phyloP scores from a whole-genome alignment of 2,888 invertebrate species.

The Oscheius sp. region DNA sequence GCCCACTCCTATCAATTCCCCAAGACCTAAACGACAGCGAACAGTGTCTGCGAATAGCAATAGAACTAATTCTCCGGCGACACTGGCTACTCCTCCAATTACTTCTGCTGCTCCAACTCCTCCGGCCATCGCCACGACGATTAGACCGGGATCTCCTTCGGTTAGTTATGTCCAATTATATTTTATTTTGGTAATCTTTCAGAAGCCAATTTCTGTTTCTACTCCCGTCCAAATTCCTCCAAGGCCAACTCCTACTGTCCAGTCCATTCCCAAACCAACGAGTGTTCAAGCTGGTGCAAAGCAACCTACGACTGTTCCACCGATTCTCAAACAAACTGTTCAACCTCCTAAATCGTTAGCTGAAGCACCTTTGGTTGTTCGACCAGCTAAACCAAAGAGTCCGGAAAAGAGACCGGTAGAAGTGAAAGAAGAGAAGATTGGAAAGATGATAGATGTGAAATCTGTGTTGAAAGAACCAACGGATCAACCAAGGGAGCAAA shows the following conservation, averaged over 20 bases:
- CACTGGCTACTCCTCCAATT: background rate
- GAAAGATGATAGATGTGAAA: too few species aligned
- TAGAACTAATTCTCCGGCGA: background rate
- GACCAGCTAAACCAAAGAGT: too few species aligned
- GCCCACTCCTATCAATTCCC: background rate
- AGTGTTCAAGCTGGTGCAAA: background rate
- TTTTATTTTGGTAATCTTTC: background rate
- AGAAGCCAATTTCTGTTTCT: constrained; percentile 2
- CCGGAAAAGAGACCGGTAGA: too few species aligned
- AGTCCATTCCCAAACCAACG: background rate
- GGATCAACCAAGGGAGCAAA: too few species aligned
- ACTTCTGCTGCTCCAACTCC: background rate
- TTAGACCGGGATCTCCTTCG: background rate
- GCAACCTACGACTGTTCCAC: too few species aligned
- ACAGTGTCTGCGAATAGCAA: constrained; percentile 4
- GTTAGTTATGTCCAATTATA: background rate
- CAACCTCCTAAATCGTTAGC: too few species aligned
- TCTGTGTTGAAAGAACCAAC: too few species aligned
- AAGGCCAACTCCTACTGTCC: background rate
- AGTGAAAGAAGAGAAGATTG: too few species aligned
- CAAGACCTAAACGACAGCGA: background rate
- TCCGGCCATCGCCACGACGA: background rate
- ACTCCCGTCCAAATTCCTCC: background rate
- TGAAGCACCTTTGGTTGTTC: too few species aligned
- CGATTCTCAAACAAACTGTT: too few species aligned